Base-by-base conservation (phyloP, 1,140 invertebrate genomes). In the Scaptomyza pallida region DNA sequence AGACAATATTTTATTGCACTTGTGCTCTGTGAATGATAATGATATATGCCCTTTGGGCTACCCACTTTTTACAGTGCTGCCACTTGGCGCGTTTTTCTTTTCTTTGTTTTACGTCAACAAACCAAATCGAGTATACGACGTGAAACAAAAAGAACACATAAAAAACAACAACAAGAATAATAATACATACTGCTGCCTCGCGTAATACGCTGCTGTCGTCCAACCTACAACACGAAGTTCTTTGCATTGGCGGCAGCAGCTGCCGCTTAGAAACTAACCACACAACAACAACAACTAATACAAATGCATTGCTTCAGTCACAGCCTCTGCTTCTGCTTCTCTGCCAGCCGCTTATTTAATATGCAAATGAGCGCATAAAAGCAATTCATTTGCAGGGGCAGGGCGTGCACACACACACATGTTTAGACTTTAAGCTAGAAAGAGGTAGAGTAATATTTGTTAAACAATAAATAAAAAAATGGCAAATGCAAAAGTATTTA, bases 321-420 rank as follows among this genome's bases (percentile, higher is more conserved):
- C 62, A 21, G 52, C 68, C 30, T 50, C 57, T 43, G 50, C 47
- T 30, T 17, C 40, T 54, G 64, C 47, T 26, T 30, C 17, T 26
- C 50, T 19, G 52, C 35, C 60, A 64, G 74, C 67, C 60, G 76
- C 80, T 89, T 88, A 78, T 82, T 88, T 89, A 89, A 88, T 82
- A 88, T 88, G 82, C 82, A 88, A 88, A 88, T 88, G 83, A 78
- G 82, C 83, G 82, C 82, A 88, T 88, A 88, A 88, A 88, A 80
- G 72, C 83, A 75, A 88, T 88, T 82, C 83, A 88, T 88, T 82
- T 82, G 75, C 78, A 70, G 71, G 68, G 75, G 55, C 65, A 88
- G 73, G 62, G 77, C 76, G 59, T 30, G 48, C 57, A 33, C 44
- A 23, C 10, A 30, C 1, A 26, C 37, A 5, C 10, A 52, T 12